Base-by-base conservation (phyloP, 92 coral and sea anemone species). In the Pocillopora grandis region DNA sequence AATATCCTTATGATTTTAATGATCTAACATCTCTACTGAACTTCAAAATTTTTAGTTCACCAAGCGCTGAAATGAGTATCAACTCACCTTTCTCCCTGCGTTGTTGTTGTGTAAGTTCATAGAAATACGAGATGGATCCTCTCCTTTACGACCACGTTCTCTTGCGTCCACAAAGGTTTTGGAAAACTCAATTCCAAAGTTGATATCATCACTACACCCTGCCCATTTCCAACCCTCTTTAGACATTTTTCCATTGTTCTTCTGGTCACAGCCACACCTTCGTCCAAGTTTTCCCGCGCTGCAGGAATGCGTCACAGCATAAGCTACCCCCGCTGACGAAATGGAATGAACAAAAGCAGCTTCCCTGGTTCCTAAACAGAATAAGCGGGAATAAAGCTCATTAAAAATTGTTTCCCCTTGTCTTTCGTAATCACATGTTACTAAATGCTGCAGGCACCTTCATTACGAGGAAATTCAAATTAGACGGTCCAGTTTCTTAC, bases 301-400 rank as follows among this genome's bases (percentile, higher is more conserved):
- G 72, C 98, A 96, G 11, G 95, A 93, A 10, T 87, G 95, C 14
- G 98, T 96, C 1, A 96, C 98, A 17, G 96, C 92, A 63, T 83
- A 92, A 0, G 98, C 98, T 15, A 96, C 98, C 1, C 98, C 98
- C 9, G 98, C 98, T 18, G 98, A 89, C 33, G 98, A 95, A 61
- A 96, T 96, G 84, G 98, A 93, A 77, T 96, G 98, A 62, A 96
- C 98, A 76, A 96, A 96, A 7, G 96, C 98, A 1, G 98, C 98
- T 68, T 96, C 98, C 61, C 98, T 82, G 15, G 98, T 96, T 48
- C 98, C 98, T 95, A 71, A 27, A 55, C 52, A 42, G 52, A 42
- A 42, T 42, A 42, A 42, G 52, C 5, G 52, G 52, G 52, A 59
- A 74, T 8, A 74, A 49, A 57, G 42, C 63, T 23, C 62, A 27